Percentiles rank a stretch among this genome's conserved stretches.
Evolutionary conservation across 92 coral and sea anemone genomes (phyloP).

Genomic region (Palythoa caribaeorum): DNA sequence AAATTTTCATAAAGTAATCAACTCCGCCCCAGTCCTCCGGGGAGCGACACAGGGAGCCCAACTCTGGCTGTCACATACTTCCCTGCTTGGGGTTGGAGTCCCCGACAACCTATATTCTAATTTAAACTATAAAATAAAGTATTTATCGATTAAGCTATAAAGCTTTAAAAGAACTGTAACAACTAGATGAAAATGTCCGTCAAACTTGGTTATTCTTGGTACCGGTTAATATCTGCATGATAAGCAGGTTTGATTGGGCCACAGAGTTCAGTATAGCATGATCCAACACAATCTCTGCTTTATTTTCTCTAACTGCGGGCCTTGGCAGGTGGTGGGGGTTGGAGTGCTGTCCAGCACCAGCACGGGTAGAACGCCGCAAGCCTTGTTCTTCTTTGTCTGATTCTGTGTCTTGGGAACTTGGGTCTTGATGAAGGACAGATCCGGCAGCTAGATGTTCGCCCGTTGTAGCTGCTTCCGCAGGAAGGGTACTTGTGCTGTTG

Average conservation of each 20-base stretch:
- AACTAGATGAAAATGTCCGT: slow-evolving; percentile 30
- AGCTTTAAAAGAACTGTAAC: slow-evolving; percentile 16
- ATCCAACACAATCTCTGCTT: slow-evolving; percentile 42
- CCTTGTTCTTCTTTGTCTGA: slow-evolving; percentile 16
- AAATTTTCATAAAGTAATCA: too few relatives aligned
- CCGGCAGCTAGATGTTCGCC: neutral
- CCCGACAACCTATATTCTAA: slow-evolving; percentile 7
- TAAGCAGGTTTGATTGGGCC: slow-evolving; percentile 62
- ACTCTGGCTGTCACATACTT: neutral
- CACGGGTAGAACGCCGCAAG: slow-evolving; percentile 34
- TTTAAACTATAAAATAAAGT: neutral
- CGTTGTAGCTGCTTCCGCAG: slow-evolving; percentile 21
- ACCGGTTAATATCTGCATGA: slow-evolving; percentile 47
- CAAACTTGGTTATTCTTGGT: slow-evolving; percentile 31
- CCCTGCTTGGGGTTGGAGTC: neutral
- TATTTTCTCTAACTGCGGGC: slow-evolving; percentile 51
- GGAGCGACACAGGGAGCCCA: too few relatives aligned
- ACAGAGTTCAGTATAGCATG: slow-evolving; percentile 52
- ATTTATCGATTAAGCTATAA: neutral
- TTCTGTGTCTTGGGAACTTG: slow-evolving; percentile 27
- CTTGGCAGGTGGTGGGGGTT: slow-evolving; percentile 65
- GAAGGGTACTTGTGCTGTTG: slow-evolving; percentile 16
- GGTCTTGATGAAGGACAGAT: slow-evolving; percentile 19
- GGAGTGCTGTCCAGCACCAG: slow-evolving; percentile 60
- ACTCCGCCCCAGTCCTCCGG: too few relatives aligned